Base-by-base conservation (phyloP, 1,140 invertebrate species). In the Telenomus remus region DNA sequence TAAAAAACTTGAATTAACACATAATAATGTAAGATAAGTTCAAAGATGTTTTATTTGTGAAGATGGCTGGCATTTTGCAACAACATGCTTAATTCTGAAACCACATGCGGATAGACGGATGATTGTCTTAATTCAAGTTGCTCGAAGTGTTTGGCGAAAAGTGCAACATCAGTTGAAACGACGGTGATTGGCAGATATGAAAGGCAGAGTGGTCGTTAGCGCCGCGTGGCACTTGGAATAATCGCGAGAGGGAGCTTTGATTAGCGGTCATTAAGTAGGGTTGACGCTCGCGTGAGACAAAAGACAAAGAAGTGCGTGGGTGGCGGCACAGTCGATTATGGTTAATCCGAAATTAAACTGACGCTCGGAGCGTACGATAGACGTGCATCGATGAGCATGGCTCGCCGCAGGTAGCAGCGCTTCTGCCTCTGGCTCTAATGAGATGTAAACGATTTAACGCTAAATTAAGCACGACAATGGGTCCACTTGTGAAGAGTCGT, bases 381-480 rank as follows among this genome's bases (percentile, higher is more conserved):
- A 84, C 77, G 79, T 86, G 85, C 85, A 85, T 84, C 85, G 85
- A 84, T 86, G 82, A 85, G 80, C 84, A 83, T 79, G 70, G 79
- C 79, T 79, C 42, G 69, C 78, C 80, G 69, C 75, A 73, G 76
- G 69, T 80, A 77, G 76, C 76, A 55, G 43, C 76, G 69, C 60
- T 79, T 78, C 75, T 78, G 76, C 78, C 80, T n/a, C n/a, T 50
- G 82, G 82, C 81, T 87, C 86, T 88, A 88, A 88, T 88, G 86
- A 87, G 86, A 88, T 88, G 86, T 86, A 87, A 88, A 87, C 85
- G 85, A 87, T 88, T 88, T 88, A 87, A 88, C 85, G 85, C 81
- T 87, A 83, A 88, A 88, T 88, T 88, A 88, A 86, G 80, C 86
- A 84, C 84, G 81, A 86, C 85, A 87, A 88, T 87, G 77, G 84